Base-by-base conservation (phyloP, 2,888 invertebrate genomes). In the Rhogogaster chlorosoma region DNA sequence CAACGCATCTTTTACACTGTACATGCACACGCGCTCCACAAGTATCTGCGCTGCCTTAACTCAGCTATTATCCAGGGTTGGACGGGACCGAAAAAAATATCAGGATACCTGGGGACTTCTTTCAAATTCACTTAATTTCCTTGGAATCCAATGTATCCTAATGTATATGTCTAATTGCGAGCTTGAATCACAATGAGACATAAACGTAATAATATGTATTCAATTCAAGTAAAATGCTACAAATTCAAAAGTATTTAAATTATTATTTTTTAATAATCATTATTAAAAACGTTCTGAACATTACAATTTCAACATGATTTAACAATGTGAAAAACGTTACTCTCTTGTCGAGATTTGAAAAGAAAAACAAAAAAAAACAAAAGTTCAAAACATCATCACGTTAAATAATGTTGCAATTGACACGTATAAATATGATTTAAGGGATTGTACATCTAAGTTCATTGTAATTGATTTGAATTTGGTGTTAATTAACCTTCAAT, bases 1-100 rank as follows among this genome's bases (percentile, higher is more conserved):
- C 93, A 93, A 92, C 92, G 92, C 92, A 93, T 92, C 93, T 92
- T 93, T 93, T 93, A 93, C 92, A 93, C 93, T 93, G 92, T 93
- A 93, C 93, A 93, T 90, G 90, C 92, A 92, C 89, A 92, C 91
- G 90, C 91, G 90, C 91, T 90, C 89, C 90, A 90, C 90, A 90
- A 92, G 88, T 91, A 91, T 91, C 89, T 89, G 90, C 91, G 90
- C 91, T 90, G 90, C 90, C 89, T 90, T 92, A 90, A 89, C 49
- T 89, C 89, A 89, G 88, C 88, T 89, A 87, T 82, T 84, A 80
- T 84, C 83, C 45, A 87, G 86, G 86, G 86, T 89, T 88, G 85
- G 85, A 85, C 89, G 86, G 83, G 87, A 88, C 87, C 67, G 49
- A 26, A n/a, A 22, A 29, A 82, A 42, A 42, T 42, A 22, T 29